Percentiles rank a stretch among this genome's conserved stretches.
These are phyloP conservation scores for Odocoileus hemionus DNA, from an alignment of 2,113 vertebrate genomes.

Conservation along the genomic window DNA sequence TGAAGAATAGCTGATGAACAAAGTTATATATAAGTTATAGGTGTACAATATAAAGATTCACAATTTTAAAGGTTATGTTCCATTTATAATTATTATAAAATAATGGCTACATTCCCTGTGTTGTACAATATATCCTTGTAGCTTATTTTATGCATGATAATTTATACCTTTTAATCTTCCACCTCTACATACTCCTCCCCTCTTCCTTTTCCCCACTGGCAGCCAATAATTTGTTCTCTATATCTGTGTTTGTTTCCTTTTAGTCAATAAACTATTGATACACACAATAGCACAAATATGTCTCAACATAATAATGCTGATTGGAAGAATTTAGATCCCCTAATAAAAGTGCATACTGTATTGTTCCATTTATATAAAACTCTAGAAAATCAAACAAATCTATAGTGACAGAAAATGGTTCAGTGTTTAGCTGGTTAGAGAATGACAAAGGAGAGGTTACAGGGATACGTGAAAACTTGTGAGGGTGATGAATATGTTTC, in stretches of 20 bases:
- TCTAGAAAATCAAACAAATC: background rate
- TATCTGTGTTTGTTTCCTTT: background rate
- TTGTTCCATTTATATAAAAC: background rate
- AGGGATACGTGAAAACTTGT: background rate
- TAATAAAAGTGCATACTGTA: background rate
- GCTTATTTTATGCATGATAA: background rate
- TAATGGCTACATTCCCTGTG: background rate
- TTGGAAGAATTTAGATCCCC: background rate
- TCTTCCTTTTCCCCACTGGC: background rate
- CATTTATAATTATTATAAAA: background rate
- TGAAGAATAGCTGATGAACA: background rate
- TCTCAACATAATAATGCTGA: background rate
- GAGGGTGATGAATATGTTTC: background rate
- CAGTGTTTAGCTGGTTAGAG: background rate
- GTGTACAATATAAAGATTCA: background rate
- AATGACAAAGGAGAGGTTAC: background rate
- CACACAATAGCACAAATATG: background rate
- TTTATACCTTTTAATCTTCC: background rate
- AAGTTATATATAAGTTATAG: background rate
- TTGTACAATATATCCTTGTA: background rate
- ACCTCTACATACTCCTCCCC: background rate
- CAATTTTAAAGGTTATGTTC: background rate
- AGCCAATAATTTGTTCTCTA: background rate
- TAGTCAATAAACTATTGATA: background rate
- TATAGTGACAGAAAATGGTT: background rate